These are phyloP conservation scores for Agrotis puta DNA, from an alignment of 2,888 invertebrate genomes.

Conservation along the genomic window DNA sequence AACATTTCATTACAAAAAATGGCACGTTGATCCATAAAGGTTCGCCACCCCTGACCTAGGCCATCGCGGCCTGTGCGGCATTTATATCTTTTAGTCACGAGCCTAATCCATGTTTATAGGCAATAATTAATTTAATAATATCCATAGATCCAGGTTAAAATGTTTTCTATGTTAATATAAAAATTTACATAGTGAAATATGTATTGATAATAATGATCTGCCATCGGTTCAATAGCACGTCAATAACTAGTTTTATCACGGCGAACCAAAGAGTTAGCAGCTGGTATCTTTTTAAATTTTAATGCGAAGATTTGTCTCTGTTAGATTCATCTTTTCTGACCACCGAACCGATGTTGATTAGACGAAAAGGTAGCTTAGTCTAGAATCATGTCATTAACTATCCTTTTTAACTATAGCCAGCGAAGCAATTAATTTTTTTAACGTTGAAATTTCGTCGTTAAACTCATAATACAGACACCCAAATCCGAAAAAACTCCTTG, in stretches of 20 bases:
- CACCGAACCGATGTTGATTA: background rate
- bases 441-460: too few species aligned
- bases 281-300: background rate
- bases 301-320: background rate
- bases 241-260: conserved; percentile 35
- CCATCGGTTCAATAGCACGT: conserved; percentile 7
- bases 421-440: too few species aligned
- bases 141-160: conserved; percentile 24
- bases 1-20: too few species aligned
- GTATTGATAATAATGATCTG: conserved; percentile 13
- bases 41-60: too few species aligned
- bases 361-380: background rate
- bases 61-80: too few species aligned
- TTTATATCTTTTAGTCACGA: too few species aligned
- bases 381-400: background rate
- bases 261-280: background rate
- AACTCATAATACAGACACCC: too few species aligned
- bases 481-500: too few species aligned
- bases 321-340: background rate
- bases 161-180: conserved; percentile 38
- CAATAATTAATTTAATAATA: conserved; percentile 6
- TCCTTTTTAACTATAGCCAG: too few species aligned
- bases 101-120: conserved; percentile 19
- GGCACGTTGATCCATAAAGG: too few species aligned
- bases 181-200: conserved; percentile 44